phyloP scores from a whole-genome alignment of 1,140 invertebrate species.

The Hyles euphorbiae region DNA sequence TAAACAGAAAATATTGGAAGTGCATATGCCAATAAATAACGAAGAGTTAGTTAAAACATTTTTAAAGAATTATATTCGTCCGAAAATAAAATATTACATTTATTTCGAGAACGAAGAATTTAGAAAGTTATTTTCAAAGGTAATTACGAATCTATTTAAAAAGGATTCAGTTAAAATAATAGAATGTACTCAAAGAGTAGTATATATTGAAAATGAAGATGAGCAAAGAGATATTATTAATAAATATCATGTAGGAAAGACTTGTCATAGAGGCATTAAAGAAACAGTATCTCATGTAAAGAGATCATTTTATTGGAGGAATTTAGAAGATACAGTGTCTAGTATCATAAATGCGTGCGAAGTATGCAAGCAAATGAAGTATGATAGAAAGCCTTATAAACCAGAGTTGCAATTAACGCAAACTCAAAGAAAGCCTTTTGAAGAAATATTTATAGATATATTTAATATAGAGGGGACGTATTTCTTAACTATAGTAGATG shows the following conservation, averaged over 20 bases:
- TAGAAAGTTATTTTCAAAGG: neutral
- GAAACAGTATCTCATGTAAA: too few relatives aligned
- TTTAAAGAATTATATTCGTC: constrained; percentile 4
- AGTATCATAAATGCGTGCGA: constrained; percentile 17
- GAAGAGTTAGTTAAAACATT: constrained; percentile 12
- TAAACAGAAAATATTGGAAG: constrained; percentile 22
- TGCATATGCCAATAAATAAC: constrained; percentile 10
- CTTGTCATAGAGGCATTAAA: constrained; percentile 7
- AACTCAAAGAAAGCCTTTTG: constrained; percentile 16
- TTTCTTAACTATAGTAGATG: constrained; percentile 21
- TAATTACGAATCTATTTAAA: neutral
- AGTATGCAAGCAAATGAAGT: constrained; percentile 20
- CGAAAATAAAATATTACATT: constrained; percentile 7
- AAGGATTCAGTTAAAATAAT: constrained; percentile 3
- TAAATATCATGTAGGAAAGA: constrained; percentile 28
- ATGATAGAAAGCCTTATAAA: constrained; percentile 21
- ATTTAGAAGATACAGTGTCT: constrained; percentile 20
- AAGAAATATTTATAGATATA: constrained; percentile 21
- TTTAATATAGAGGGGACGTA: constrained; percentile 19
- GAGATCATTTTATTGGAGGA: constrained; percentile 18
- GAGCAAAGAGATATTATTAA: constrained; percentile 17
- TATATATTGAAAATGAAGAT: constrained; percentile 11
- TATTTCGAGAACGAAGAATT: constrained; percentile 6
- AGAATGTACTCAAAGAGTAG: constrained; percentile 6
- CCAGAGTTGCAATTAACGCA: constrained; percentile 18